A percentile compares a stretch with the other conserved stretches of the same genome.
Evolutionary conservation across 2,888 invertebrate species (phyloP).

Genomic region (Morpho deidamia): DNA sequence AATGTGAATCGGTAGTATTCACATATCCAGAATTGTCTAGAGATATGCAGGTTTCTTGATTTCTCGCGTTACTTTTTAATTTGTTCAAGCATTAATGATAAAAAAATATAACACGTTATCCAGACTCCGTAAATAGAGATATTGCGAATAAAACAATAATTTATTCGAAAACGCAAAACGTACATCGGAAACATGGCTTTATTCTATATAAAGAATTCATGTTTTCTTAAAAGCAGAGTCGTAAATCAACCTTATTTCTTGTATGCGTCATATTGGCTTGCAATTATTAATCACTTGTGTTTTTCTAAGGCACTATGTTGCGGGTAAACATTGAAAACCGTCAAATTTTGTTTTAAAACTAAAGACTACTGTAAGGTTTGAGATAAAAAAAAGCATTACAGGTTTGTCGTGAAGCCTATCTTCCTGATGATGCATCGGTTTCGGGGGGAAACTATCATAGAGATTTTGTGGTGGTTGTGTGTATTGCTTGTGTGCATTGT

Average conservation of each 20-base stretch:
- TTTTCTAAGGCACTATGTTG: conserved; percentile 21
- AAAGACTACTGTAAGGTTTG: no score
- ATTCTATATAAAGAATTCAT: background rate
- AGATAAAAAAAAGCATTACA: no score
- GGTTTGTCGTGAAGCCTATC: no score
- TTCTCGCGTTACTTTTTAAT: background rate
- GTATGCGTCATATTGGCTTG: conserved; percentile 7
- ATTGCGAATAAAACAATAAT: conserved; percentile 10
- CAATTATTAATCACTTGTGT: conserved; percentile 30
- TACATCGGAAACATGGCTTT: background rate
- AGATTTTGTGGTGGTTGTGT: no score
- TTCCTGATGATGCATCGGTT: no score
- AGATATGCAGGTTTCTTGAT: no score
- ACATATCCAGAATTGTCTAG: no score
- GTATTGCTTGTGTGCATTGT: no score
- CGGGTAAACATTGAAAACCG: conserved; percentile 13
- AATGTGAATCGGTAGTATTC: no score
- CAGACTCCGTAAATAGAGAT: conserved; percentile 2
- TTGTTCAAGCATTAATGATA: background rate
- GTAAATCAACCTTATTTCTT: conserved; percentile 5
- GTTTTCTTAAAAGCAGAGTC: conserved; percentile 3
- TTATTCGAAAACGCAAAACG: conserved; percentile 6
- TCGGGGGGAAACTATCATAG: no score
- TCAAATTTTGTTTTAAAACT: background rate
- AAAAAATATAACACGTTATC: background rate